These are phyloP conservation scores for Copidosoma aretas DNA, from an alignment of 2,888 invertebrate species.

Conservation along the genomic window DNA sequence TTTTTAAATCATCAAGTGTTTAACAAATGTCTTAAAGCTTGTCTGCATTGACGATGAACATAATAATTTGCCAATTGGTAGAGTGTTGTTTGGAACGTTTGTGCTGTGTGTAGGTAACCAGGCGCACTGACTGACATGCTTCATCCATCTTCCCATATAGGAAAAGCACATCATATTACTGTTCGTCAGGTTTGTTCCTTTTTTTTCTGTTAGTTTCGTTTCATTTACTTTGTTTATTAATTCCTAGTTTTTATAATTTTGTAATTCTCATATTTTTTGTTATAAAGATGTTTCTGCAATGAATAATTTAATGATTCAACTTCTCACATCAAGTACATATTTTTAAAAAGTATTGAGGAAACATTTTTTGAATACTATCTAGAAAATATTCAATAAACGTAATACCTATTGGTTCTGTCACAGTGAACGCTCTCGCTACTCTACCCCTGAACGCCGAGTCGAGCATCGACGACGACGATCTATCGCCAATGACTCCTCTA, in stretches of 20 bases:
- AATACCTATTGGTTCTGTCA: background rate
- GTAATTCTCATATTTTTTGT: conserved; percentile 11
- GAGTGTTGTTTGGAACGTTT: conserved; percentile 60
- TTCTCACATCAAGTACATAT: too few species aligned
- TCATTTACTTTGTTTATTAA: conserved; percentile 45
- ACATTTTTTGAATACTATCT: too few species aligned
- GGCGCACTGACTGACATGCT: conserved; percentile 59
- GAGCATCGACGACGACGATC: conserved; percentile 73
- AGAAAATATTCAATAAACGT: too few species aligned
- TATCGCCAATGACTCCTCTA: conserved; percentile 78
- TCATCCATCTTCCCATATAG: conserved; percentile 56
- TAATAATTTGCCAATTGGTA: conserved; percentile 44
- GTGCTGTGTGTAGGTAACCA: conserved; percentile 61
- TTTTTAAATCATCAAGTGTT: conserved; percentile 4
- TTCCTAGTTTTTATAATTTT: conserved; percentile 49
- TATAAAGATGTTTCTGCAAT: too few species aligned
- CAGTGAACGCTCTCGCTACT: conserved; percentile 62
- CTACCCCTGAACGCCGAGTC: conserved; percentile 68
- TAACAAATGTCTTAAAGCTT: conserved; percentile 13
- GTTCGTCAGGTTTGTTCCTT: conserved; percentile 61
- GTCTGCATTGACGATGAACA: conserved; percentile 35
- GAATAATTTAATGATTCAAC: too few species aligned
- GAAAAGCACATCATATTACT: conserved; percentile 56
- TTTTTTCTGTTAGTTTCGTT: conserved; percentile 46
- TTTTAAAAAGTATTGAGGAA: too few species aligned